Evolutionary conservation across 2,888 invertebrate genomes (phyloP).

Genomic region (Drosophila mimica): DNA sequence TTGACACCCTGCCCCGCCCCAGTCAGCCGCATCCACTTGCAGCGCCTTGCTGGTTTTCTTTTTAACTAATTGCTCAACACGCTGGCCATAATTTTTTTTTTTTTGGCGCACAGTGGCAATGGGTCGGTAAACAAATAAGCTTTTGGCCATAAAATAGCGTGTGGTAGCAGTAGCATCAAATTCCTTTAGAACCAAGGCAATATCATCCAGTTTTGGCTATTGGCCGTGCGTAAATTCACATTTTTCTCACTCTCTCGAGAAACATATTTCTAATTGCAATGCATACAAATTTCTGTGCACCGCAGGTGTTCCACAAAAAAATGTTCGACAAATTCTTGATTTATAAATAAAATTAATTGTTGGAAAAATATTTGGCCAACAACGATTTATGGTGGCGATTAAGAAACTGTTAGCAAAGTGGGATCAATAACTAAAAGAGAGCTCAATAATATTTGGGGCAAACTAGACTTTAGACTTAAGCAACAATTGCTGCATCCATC

Average conservation of each 20-base stretch:
- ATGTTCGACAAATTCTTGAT: slow-evolving; percentile 33
- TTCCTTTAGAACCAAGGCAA: slow-evolving; percentile 29
- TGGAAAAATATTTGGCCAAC: slow-evolving; percentile 63
- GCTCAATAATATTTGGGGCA: not conserved
- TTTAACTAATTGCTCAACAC: slow-evolving; percentile 69
- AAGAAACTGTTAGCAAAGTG: not conserved
- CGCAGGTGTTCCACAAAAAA: slow-evolving; percentile 48
- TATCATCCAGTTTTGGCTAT: slow-evolving; percentile 6
- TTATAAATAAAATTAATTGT: slow-evolving; percentile 68
- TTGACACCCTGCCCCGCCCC: not conserved
- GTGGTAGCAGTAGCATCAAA: slow-evolving; percentile 58
- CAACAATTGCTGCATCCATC: not conserved
- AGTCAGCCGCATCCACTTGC: slow-evolving; percentile 2
- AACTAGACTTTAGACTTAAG: not conserved
- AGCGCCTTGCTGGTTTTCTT: slow-evolving; percentile 42
- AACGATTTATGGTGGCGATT: slow-evolving; percentile 47
- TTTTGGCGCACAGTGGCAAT: slow-evolving; percentile 53
- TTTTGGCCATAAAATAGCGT: slow-evolving; percentile 74
- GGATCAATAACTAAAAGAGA: not conserved
- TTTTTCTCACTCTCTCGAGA: slow-evolving; percentile 4
- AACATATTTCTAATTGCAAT: slow-evolving; percentile 71
- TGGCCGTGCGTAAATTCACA: slow-evolving; percentile 26
- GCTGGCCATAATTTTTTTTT: slow-evolving; percentile 59
- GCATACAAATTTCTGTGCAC: slow-evolving; percentile 63
- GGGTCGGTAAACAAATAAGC: slow-evolving; percentile 62